Conservation (phyloP, 2,113 vertebrate species). For the Pomatostomus ruficeps region DNA sequence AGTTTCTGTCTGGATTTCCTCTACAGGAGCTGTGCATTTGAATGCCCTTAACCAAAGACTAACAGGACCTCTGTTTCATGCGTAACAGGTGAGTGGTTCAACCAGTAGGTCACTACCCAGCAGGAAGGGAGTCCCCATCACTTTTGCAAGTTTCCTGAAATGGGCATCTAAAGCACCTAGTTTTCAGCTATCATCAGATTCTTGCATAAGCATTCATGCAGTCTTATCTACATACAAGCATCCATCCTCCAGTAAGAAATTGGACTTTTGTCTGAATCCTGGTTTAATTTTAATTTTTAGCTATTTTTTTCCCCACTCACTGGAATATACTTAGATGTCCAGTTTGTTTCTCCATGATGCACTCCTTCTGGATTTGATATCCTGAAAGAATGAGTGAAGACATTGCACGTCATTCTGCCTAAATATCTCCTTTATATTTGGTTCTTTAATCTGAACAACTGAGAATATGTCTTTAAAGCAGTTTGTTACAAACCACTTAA, state of each 20-base stretch:
- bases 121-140: neutral
- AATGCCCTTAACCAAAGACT: neutral
- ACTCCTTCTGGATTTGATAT: neutral
- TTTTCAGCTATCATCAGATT: neutral
- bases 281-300: neutral
- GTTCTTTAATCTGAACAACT: constrained; percentile 4
- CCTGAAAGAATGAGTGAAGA: neutral
- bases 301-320: neutral
- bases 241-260: neutral
- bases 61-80: neutral
- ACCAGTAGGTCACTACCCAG: neutral
- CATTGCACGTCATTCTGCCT: neutral
- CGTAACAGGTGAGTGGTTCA: neutral
- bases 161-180: neutral
- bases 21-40: neutral
- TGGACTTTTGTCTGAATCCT: neutral
- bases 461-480: neutral
- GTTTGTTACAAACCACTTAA: neutral
- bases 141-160: neutral
- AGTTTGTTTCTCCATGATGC: neutral
- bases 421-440: neutral
- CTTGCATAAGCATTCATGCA: neutral
- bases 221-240: neutral
- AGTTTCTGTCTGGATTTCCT: neutral
- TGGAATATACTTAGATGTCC: neutral